Evolutionary conservation across 64 coral and sea anemone species (phyloP), one percentile per base, ranked within the genome.

Genomic region (Trachythela sp.): DNA sequence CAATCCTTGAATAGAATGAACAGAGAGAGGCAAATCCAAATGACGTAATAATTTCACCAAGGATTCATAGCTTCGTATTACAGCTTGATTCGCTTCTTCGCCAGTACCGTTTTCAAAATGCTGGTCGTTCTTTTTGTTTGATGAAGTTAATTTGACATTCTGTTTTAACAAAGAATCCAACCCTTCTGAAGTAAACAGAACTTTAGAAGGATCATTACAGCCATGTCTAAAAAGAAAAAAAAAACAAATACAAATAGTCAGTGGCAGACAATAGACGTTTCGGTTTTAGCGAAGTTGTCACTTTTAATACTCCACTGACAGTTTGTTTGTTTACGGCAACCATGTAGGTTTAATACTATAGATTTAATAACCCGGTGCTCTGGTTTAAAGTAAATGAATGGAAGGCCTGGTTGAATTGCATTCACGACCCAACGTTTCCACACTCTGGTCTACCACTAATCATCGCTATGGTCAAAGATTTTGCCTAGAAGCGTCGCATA

Each of bases 11-110:
- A 98, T 39, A 7, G 93, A 86, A 36, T 91, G 91, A 0, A 98
- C 89, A 76, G 15, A 68, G 48, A 98, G 85, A 13, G 95, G 95
- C 37, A 98, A 77, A 0, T 98, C 95, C 41, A 94, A 52, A 10
- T 88, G 51, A n/a, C 95, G 86, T 34, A 98, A 89, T 70, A 92
- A 76, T 72, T 98, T 98, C 48, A 93, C 94, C 36, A 98, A 87
- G 14, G 91, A 27, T 9, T 98, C 91, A 48, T 87, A 95, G 33
- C 76, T 86, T 15, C 85, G 76, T 26, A 95, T 91, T n/a, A 99
- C 72, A 8, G 39, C 17, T 84, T 92, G 89, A 9, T 83, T 32
- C 26, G 89, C 86, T 39, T 95, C 96, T 24, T 99, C 96, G n/a
- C 96, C 93, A 0, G 87, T 99, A 51, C 71, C 84, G 33, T 67